phyloP scores from a whole-genome alignment of 2,113 vertebrate species.

The Pteropus alecto region DNA sequence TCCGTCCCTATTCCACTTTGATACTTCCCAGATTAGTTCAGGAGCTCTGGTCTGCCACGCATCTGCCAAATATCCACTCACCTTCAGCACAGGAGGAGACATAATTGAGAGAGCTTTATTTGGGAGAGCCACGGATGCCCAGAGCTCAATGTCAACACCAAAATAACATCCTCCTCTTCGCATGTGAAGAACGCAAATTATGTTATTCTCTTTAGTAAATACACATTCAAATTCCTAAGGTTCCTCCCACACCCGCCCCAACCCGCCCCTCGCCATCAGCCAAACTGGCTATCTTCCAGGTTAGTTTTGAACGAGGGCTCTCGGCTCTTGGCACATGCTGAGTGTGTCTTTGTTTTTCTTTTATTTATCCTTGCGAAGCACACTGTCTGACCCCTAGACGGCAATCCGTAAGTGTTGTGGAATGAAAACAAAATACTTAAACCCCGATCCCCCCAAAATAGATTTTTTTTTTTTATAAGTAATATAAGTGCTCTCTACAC shows the following conservation, averaged over 20 bases:
- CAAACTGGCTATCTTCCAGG: not conserved
- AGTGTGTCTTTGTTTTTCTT: not conserved
- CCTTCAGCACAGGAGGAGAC: not conserved
- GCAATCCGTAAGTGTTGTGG: not conserved
- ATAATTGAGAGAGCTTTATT: fast-evolving
- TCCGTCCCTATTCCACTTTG: not conserved
- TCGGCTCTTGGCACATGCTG: not conserved
- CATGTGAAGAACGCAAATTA: not conserved
- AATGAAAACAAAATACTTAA: not conserved
- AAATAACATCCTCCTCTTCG: not conserved
- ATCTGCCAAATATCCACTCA: not conserved
- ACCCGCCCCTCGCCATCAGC: not conserved
- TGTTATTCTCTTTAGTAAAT: not conserved
- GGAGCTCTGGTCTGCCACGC: fast-evolving
- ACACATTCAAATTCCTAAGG: not conserved
- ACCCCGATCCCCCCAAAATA: not conserved
- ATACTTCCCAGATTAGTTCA: not conserved
- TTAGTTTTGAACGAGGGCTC: not conserved
- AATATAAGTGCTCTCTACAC: not conserved
- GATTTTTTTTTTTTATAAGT: not conserved
- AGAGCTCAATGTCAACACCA: not conserved
- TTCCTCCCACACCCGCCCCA: not conserved
- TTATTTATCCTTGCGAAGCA: not conserved
- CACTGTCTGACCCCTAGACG: not conserved
- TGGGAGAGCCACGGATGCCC: not conserved